These are phyloP conservation scores for Archilochus colubris DNA, from an alignment of 2,113 vertebrate genomes.

Conservation along the genomic window DNA sequence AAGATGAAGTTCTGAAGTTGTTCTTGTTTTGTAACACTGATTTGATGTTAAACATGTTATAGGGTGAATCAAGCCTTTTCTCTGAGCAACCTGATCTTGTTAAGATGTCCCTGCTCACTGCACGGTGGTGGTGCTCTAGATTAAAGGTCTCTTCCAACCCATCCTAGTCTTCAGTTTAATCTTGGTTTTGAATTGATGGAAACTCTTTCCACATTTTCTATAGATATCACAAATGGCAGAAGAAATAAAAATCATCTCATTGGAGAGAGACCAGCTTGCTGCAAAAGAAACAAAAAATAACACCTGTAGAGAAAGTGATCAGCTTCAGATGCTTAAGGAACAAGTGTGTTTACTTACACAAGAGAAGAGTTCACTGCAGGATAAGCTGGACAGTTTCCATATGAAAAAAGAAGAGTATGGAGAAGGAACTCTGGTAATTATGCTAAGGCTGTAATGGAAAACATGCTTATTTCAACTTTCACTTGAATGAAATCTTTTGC, in stretches of 20 bases:
- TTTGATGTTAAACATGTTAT: neutral
- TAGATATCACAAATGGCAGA: conserved; percentile 36
- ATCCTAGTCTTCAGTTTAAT: neutral
- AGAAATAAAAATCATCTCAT: neutral
- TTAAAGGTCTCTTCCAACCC: neutral
- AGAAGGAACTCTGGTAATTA: conserved; percentile 1
- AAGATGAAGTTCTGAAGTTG: neutral
- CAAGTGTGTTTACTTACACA: neutral
- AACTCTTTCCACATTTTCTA: neutral
- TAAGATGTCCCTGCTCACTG: neutral
- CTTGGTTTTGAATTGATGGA: neutral
- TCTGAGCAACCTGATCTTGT: neutral
- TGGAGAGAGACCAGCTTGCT: conserved; percentile 22
- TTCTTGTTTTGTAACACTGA: neutral
- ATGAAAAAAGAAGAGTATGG: neutral
- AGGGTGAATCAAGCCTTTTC: neutral
- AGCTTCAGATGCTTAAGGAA: conserved; percentile 11
- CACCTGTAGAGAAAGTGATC: neutral
- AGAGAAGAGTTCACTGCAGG: conserved; percentile 18
- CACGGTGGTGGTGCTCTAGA: neutral
- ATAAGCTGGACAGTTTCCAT: neutral
- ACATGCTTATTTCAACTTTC: neutral
- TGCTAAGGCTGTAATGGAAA: neutral
- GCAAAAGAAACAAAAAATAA: neutral
- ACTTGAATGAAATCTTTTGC: neutral